Base-by-base conservation (phyloP, 2,888 invertebrate species). In the Theretra japonica region DNA sequence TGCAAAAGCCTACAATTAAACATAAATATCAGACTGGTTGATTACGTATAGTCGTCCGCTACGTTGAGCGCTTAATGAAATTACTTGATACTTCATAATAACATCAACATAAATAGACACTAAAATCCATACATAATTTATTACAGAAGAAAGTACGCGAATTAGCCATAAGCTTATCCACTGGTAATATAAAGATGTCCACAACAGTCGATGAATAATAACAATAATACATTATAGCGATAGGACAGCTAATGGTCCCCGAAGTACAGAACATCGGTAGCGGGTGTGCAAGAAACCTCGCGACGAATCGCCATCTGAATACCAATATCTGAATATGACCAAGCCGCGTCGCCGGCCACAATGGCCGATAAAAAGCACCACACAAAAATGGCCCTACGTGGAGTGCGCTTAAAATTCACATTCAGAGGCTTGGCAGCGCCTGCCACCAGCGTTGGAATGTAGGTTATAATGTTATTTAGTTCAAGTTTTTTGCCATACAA, bases 391-490 rank as follows among this genome's bases (percentile, higher is more conserved):
- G 87, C 87, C 90, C 88, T 93, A 93, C 88, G 82, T 85, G 79
- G 80, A 86, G 82, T 88, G 85, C 85, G 86, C 87, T 93, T 93
- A 92, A 91, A 92, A 93, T 90, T 91, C 91, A 94, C 89, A 91
- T 90, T 92, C 89, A 87, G 86, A 80, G 84, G 82, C 82, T 86
- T 80, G 87, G 17, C 23, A 23, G 85, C 87, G 86, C 86, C 85
- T 83, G 83, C 80, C 86, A 83, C 88, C 86, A 88, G 89, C 88
- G 87, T 84, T 84, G 90, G 92, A 91, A 94, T 94, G 90, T 94
- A 92, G 94, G 94, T 94, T 93, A 94, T 91, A 90, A 93, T 93
- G 93, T 90, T 94, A 94, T 90, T 92, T 91, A 88, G 92, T 86
- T 83, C 86, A 81, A 86, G 85, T 89, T 94, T 92, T 93, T 93